Conservation (phyloP, 2,888 invertebrate species). For the Syrista parreyssii region DNA sequence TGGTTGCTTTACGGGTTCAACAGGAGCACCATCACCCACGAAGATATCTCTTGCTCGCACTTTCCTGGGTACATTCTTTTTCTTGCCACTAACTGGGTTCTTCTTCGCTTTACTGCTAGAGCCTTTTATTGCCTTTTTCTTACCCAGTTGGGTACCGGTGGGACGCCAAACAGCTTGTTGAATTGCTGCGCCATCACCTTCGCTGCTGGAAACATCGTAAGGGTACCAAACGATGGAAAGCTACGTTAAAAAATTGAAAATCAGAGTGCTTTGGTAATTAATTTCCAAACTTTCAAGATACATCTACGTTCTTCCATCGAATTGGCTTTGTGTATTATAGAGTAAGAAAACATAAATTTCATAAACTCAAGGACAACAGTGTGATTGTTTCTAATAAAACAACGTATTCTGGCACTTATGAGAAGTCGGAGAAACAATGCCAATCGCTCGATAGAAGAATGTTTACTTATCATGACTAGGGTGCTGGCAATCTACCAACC, state of each 20-base stretch:
- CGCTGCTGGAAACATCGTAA: conserved; percentile 27
- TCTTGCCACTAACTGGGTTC: conserved; percentile 33
- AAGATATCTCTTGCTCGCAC: conserved; percentile 35
- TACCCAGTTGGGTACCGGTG: conserved; percentile 61
- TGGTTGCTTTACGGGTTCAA: conserved; percentile 32
- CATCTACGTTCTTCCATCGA: conserved; percentile 1
- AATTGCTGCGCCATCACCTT: conserved; percentile 52
- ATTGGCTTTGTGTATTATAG: not conserved
- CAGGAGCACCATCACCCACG: conserved; percentile 36
- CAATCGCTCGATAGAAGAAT: not conserved
- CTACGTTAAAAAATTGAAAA: conserved; percentile 20
- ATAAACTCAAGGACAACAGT: not conserved
- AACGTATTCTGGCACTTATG: not conserved
- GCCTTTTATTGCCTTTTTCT: conserved; percentile 50
- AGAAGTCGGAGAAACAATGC: not conserved
- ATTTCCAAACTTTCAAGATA: conserved; percentile 1
- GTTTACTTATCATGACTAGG: not conserved
- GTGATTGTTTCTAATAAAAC: not conserved
- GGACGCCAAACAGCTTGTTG: conserved; percentile 64
- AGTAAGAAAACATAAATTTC: not conserved
- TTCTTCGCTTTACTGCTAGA: conserved; percentile 37
- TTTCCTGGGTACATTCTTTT: conserved; percentile 43
- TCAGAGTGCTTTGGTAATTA: conserved; percentile 17
- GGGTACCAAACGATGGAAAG: conserved; percentile 22
- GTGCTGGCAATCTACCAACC: conserved; percentile 39